Evolutionary conservation across 2,888 invertebrate species (phyloP).

Genomic region (Anthrax anthrax): DNA sequence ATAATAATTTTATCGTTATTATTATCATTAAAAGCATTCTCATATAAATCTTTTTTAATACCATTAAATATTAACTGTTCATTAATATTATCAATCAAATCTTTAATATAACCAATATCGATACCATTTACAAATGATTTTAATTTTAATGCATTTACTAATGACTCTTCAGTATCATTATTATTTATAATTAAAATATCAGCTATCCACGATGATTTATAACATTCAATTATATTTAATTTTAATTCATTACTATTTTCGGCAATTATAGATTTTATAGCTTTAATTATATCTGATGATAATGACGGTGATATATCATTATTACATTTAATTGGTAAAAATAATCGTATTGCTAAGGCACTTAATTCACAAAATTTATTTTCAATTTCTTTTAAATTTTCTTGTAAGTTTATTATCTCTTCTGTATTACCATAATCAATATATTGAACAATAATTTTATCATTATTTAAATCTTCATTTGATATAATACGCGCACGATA

Average conservation of each 20-base stretch:
- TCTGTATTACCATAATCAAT: slow-evolving; percentile 61
- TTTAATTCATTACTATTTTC: slow-evolving; percentile 2
- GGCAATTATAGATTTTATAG: too few species aligned
- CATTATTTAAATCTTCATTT: slow-evolving; percentile 32
- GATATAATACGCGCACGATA: slow-evolving; percentile 46
- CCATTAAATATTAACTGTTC: neutral
- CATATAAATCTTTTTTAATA: neutral
- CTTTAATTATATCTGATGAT: neutral
- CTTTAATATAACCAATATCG: slow-evolving; percentile 25
- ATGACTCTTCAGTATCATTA: slow-evolving; percentile 13
- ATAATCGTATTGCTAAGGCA: slow-evolving; percentile 25
- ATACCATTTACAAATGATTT: slow-evolving; percentile 19
- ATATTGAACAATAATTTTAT: slow-evolving; percentile 39
- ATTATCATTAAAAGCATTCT: neutral
- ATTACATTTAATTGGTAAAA: slow-evolving; percentile 21
- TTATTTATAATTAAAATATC: slow-evolving; percentile 2
- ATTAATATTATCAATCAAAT: slow-evolving; percentile 23
- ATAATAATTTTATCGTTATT: neutral
- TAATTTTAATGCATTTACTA: slow-evolving; percentile 21
- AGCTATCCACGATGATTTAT: slow-evolving; percentile 9
- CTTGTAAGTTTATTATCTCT: slow-evolving; percentile 30
- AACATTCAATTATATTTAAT: slow-evolving; percentile 11
- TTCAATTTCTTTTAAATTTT: slow-evolving; percentile 23
- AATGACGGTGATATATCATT: slow-evolving; percentile 7
- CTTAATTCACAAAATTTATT: slow-evolving; percentile 27